These are phyloP conservation scores for Gonatopus flavifemur DNA, from an alignment of 1,140 invertebrate species.

Conservation along the genomic window DNA sequence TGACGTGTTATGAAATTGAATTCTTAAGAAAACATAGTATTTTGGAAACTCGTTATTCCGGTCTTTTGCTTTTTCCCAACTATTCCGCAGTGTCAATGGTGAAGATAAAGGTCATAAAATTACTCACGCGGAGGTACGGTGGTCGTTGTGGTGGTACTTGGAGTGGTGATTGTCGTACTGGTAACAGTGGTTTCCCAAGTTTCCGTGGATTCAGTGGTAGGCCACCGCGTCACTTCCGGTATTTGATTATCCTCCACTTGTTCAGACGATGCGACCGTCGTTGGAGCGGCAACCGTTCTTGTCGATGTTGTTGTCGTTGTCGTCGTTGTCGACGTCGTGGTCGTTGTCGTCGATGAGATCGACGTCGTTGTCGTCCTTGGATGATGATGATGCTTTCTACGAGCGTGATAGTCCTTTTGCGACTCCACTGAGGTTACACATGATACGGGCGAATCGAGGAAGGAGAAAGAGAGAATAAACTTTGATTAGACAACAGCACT, in stretches of 20 bases:
- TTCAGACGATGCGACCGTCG: conserved; percentile 30
- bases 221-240: conserved; percentile 47
- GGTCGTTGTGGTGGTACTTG: conserved; percentile 65
- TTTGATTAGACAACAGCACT: background rate
- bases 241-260: conserved; percentile 50
- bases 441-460: background rate
- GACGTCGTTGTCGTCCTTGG: conserved; percentile 48
- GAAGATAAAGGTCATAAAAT: conserved; percentile 4
- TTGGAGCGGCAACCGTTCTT: conserved; percentile 45
- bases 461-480: background rate
- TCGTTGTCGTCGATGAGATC: conserved; percentile 46
- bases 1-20: no score
- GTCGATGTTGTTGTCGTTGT: conserved; percentile 52
- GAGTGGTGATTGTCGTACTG: conserved; percentile 56
- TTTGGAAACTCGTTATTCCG: no score
- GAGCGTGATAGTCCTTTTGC: conserved; percentile 80
- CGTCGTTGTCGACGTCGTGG: conserved; percentile 41
- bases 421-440: conserved; percentile 70
- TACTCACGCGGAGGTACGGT: conserved; percentile 72
- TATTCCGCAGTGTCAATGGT: background rate
- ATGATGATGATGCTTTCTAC: conserved; percentile 59
- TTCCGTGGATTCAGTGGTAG: conserved; percentile 44
- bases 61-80: no score
- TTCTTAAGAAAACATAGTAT: no score
- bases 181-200: conserved; percentile 57